A percentile compares a stretch with the other conserved stretches of the same genome.
phyloP scores from a whole-genome alignment of 2,113 vertebrate species.

The Pogona vitticeps region DNA sequence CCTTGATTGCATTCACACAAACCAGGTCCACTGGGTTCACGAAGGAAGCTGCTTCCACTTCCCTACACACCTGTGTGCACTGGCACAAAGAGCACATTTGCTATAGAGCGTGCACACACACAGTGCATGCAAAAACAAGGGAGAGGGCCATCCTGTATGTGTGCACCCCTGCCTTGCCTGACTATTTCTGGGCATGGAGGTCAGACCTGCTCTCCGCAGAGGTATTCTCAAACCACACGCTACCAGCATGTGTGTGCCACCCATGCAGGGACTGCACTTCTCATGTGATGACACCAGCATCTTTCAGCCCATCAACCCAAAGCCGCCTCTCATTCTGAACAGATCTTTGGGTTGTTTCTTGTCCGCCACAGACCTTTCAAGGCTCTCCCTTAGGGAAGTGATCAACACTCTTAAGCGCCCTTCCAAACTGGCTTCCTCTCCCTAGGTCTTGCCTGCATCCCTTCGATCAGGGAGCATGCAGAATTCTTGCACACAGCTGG shows the following conservation, averaged over 20 bases:
- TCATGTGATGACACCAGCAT: neutral
- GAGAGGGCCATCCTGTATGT: too few relatives aligned
- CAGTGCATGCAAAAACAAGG: neutral
- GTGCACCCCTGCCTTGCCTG: too few relatives aligned
- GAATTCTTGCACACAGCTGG: neutral
- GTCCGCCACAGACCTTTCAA: neutral
- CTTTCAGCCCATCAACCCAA: neutral
- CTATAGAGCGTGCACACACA: too few relatives aligned
- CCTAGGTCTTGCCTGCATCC: neutral
- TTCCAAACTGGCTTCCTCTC: neutral
- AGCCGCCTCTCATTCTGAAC: neutral
- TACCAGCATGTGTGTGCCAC: neutral
- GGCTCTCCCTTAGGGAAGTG: neutral
- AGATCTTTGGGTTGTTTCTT: neutral
- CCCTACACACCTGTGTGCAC: too few relatives aligned
- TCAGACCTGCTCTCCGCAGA: neutral
- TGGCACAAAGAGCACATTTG: neutral
- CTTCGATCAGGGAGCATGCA: neutral
- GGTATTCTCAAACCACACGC: neutral
- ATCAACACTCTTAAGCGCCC: neutral
- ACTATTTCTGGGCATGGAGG: neutral
- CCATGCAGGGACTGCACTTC: neutral
- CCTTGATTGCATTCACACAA: too few relatives aligned
- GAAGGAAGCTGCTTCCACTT: neutral
- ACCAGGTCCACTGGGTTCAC: neutral